These are phyloP conservation scores for Oscheius sp. DNA, from an alignment of 2,888 invertebrate genomes.

Conservation along the genomic window DNA sequence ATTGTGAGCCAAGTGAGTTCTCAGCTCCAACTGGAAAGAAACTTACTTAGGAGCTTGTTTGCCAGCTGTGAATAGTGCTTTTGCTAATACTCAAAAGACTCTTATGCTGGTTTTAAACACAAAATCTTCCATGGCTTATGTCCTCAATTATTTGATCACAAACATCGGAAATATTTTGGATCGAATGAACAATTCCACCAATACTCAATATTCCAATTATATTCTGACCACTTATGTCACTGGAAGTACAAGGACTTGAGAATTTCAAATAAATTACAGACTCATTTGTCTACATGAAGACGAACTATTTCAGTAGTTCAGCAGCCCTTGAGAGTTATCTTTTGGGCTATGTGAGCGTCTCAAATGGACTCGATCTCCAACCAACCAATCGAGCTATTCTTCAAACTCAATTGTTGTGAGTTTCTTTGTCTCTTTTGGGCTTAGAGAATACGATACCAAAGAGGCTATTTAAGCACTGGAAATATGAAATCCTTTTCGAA, in stretches of 20 bases:
- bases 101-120: conserved; percentile 8
- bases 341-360: background rate
- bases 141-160: conserved; percentile 1
- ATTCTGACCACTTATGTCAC: conserved; percentile 4
- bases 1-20: conserved; percentile 40
- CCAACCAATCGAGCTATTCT: conserved; percentile 10
- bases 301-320: background rate
- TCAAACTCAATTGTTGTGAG: background rate
- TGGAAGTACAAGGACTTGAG: background rate
- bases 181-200: background rate
- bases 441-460: too few relatives aligned
- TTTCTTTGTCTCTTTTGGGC: background rate
- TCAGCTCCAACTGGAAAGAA: background rate
- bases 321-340: background rate
- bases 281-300: background rate
- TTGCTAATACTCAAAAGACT: background rate
- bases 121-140: conserved; percentile 8
- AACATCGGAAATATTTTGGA: background rate
- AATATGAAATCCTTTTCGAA: conserved; percentile 6
- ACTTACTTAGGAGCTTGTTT: background rate
- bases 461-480: background rate
- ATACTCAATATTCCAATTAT: background rate
- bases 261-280: background rate
- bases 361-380: background rate
- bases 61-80: background rate